Evolutionary conservation across 2,113 vertebrate species (phyloP).

Genomic region (Prochilodus magdalenae): DNA sequence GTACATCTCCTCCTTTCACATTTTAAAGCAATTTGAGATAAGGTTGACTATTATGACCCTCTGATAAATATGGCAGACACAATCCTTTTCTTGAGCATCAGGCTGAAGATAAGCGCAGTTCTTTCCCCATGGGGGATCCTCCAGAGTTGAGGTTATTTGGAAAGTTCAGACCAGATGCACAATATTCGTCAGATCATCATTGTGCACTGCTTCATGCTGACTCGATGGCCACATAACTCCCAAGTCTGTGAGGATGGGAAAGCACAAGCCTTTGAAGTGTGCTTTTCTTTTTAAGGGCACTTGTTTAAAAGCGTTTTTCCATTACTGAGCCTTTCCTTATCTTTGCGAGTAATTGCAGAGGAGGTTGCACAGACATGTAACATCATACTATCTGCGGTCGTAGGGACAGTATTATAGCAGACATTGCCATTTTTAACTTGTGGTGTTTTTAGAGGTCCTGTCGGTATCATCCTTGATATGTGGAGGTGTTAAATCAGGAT

Average conservation of each 20-base stretch:
- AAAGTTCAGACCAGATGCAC: conserved; percentile 54
- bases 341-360: conserved; percentile 52
- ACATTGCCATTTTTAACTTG: conserved; percentile 1
- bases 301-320: conserved; percentile 55
- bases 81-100: conserved; percentile 17
- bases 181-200: conserved; percentile 46
- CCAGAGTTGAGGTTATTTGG: conserved; percentile 42
- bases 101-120: conserved; percentile 27
- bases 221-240: conserved; percentile 53
- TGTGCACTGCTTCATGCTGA: conserved; percentile 37
- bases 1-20: too few relatives aligned
- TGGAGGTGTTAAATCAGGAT: conserved; percentile 40
- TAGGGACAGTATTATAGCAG: neutral
- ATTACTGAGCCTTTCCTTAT: conserved; percentile 46
- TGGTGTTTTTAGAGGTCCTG: neutral
- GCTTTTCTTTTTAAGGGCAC: conserved; percentile 52
- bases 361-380: conserved; percentile 26
- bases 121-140: conserved; percentile 34
- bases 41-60: too few relatives aligned
- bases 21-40: conserved; percentile 30
- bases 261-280: conserved; percentile 50
- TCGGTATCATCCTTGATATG: conserved; percentile 13
- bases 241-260: conserved; percentile 47
- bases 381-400: conserved; percentile 8
- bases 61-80: conserved; percentile 37